Conservation (phyloP, 2,113 vertebrate genomes). For the Haplochromis burtoni region DNA sequence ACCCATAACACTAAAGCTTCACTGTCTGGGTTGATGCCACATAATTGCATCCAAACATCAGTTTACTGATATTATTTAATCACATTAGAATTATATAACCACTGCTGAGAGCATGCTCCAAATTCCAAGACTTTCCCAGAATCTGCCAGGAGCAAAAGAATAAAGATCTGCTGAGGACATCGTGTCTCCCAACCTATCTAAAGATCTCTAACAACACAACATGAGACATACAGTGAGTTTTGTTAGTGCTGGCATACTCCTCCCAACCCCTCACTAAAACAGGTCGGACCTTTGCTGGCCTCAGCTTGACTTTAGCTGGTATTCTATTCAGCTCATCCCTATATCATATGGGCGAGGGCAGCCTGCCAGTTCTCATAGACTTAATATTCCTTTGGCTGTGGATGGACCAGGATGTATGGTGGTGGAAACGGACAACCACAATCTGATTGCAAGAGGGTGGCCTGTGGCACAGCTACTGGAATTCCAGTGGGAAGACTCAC, state of each 20-base stretch:
- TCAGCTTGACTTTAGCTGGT: slow-evolving; percentile 22
- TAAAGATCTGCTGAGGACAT: slow-evolving; percentile 3
- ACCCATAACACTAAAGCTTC: neutral
- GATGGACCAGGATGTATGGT: slow-evolving; percentile 32
- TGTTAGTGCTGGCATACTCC: neutral
- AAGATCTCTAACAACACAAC: neutral
- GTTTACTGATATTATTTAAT: slow-evolving; percentile 7
- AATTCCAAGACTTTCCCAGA: slow-evolving; percentile 31
- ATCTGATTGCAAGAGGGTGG: slow-evolving; percentile 50
- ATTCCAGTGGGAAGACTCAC: slow-evolving; percentile 46
- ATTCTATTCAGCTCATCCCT: neutral
- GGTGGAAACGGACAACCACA: slow-evolving; percentile 47
- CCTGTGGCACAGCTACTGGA: slow-evolving; percentile 37
- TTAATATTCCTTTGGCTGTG: slow-evolving; percentile 44
- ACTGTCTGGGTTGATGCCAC: neutral
- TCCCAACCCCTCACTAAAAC: neutral
- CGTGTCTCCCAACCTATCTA: neutral
- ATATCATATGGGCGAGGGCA: slow-evolving; percentile 28
- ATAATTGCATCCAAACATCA: slow-evolving; percentile 20
- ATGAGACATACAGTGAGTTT: neutral
- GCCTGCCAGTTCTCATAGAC: slow-evolving; percentile 40
- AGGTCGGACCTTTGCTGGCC: slow-evolving; percentile 23
- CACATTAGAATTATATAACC: slow-evolving; percentile 5
- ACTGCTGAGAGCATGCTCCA: slow-evolving; percentile 9
- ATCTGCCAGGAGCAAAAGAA: neutral